These are phyloP conservation scores for Dendrolimus houi DNA, from an alignment of 2,888 invertebrate genomes.

Conservation along the genomic window DNA sequence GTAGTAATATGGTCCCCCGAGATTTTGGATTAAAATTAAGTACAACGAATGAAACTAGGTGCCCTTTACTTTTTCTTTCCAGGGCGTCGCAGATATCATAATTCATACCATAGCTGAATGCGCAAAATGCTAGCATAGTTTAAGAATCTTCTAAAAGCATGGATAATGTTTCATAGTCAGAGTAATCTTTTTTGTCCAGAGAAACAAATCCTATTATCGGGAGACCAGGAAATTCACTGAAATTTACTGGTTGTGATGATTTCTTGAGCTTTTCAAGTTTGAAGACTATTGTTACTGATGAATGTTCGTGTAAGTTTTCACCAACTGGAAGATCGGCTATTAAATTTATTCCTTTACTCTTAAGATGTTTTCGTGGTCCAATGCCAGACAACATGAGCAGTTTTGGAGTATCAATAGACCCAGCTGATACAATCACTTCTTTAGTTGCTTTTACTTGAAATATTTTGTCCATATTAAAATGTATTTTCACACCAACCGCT, in stretches of 20 bases:
- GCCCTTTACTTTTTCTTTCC: conserved; percentile 10
- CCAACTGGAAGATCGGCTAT: too few relatives aligned
- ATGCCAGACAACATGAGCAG: neutral
- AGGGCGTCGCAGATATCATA: conserved; percentile 16
- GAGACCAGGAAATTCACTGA: conserved; percentile 25
- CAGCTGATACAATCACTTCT: neutral
- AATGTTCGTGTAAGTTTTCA: too few relatives aligned
- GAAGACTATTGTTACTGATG: conserved; percentile 19
- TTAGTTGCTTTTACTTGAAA: neutral
- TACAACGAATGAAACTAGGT: conserved; percentile 14
- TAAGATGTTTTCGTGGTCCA: too few relatives aligned
- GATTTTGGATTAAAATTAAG: conserved; percentile 49
- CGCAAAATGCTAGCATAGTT: conserved; percentile 7
- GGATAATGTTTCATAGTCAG: conserved; percentile 34
- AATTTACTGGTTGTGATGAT: conserved; percentile 27
- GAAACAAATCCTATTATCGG: conserved; percentile 46
- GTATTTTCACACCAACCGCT: conserved; percentile 38
- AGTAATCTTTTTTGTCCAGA: conserved; percentile 72
- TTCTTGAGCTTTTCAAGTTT: conserved; percentile 14
- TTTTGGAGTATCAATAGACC: neutral
- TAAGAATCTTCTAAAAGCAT: conserved; percentile 6
- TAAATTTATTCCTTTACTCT: too few relatives aligned
- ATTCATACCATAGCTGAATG: conserved; percentile 12
- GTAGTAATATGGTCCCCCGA: conserved; percentile 59
- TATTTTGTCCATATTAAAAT: neutral